Evolutionary conservation across 2,113 vertebrate genomes (phyloP).

Genomic region (Chroicocephalus ridibundus): DNA sequence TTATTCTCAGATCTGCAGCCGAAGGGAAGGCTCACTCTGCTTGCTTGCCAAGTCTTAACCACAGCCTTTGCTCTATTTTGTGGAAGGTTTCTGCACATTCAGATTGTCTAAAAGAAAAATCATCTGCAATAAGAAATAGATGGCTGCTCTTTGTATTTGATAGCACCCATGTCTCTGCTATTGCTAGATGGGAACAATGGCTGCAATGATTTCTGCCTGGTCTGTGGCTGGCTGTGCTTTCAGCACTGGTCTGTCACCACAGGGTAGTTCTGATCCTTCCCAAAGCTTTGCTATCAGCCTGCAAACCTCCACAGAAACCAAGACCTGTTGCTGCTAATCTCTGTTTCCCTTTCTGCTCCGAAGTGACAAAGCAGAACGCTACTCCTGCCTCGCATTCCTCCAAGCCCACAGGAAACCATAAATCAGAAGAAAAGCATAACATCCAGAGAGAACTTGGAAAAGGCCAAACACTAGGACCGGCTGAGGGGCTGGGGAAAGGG

Average conservation of each 20-base stretch:
- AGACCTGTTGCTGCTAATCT: background rate
- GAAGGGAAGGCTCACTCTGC: background rate
- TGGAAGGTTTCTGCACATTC: background rate
- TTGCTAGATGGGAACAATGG: background rate
- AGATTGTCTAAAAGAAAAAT: background rate
- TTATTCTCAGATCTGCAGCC: background rate
- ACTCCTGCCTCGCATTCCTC: constrained; percentile 46
- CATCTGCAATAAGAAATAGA: background rate
- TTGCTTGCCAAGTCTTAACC: background rate
- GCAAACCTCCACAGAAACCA: background rate
- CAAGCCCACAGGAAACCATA: constrained; percentile 55
- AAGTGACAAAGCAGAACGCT: constrained; percentile 15
- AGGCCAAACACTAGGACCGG: background rate
- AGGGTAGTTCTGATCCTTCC: background rate
- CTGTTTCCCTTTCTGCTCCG: background rate
- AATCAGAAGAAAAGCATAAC: constrained; percentile 36
- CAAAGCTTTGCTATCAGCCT: background rate
- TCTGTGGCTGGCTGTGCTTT: background rate
- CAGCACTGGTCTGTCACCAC: background rate
- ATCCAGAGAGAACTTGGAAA: background rate
- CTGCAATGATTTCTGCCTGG: background rate
- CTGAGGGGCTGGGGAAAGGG: background rate
- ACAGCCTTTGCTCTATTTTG: background rate
- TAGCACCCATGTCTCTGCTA: background rate
- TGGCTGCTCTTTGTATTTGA: background rate